Conservation (phyloP, 2,888 invertebrate species). For the Hyposoter dolosus region DNA sequence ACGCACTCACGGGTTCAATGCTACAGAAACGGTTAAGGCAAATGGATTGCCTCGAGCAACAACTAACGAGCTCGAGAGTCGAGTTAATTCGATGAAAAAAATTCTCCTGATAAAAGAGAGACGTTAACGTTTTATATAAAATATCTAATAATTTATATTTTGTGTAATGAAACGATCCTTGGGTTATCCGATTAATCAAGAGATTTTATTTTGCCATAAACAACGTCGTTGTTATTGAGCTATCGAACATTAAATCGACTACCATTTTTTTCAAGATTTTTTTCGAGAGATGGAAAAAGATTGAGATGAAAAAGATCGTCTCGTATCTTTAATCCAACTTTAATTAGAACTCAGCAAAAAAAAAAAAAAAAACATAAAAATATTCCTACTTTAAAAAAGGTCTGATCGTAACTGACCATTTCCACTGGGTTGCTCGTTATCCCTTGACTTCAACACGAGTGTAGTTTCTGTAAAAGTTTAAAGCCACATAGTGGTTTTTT, state of each 20-base stretch:
- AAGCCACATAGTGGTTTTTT: not conserved
- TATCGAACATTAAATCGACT: not conserved
- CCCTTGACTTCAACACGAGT: not conserved
- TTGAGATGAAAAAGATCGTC: not conserved
- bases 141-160: not conserved
- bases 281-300: not conserved
- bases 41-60: slow-evolving; percentile 15
- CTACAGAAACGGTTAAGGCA: slow-evolving; percentile 6
- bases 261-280: not conserved
- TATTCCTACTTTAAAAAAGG: not conserved
- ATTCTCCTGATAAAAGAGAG: not conserved
- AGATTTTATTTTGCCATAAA: not conserved
- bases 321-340: slow-evolving; percentile 4
- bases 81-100: not conserved
- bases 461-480: not conserved
- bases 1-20: not conserved
- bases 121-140: not conserved
- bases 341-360: not conserved
- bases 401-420: not conserved
- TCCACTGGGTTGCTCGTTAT: slow-evolving; percentile 6
- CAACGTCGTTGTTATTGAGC: not conserved
- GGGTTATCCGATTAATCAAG: not conserved
- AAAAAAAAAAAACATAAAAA: not conserved
- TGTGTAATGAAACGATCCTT: not conserved
- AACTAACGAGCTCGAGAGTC: slow-evolving; percentile 1